These are phyloP conservation scores for Silurus aristotelis DNA, from an alignment of 2,797 vertebrate species.

Conservation along the genomic window DNA sequence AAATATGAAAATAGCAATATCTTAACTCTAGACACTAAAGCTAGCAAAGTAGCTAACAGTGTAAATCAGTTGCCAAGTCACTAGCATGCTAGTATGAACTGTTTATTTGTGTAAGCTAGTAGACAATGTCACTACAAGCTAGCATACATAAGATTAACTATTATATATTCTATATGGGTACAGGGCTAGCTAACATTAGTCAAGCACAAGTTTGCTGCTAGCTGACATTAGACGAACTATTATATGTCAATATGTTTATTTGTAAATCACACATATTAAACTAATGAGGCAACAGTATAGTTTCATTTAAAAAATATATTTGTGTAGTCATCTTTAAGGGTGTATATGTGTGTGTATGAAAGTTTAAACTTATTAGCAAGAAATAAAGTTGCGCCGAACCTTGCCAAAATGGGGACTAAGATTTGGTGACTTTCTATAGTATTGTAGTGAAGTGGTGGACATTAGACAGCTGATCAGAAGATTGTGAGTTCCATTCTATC, in stretches of 20 bases:
- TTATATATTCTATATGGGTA: neutral
- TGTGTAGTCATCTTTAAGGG: neutral
- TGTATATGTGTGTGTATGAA: neutral
- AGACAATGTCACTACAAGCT: neutral
- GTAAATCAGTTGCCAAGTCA: neutral
- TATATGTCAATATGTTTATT: neutral
- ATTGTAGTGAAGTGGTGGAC: no score
- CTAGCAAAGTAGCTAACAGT: neutral
- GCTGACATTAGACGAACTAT: neutral
- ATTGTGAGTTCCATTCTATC: no score
- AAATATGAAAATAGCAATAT: neutral
- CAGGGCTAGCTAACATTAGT: neutral
- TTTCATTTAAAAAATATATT: neutral
- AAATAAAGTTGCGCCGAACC: no score
- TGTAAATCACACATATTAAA: conserved; percentile 8
- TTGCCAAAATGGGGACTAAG: neutral
- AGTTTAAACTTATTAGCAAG: neutral
- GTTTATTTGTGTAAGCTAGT: neutral
- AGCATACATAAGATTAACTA: neutral
- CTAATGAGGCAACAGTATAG: neutral
- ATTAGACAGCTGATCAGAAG: no score
- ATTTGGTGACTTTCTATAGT: neutral
- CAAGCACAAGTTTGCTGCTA: neutral
- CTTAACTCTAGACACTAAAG: neutral
- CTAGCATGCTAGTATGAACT: neutral